A percentile compares a stretch with the other conserved stretches of the same genome.
These are phyloP conservation scores for Meloidogyne floridensis DNA, from an alignment of 1,140 invertebrate genomes.

Conservation along the genomic window DNA sequence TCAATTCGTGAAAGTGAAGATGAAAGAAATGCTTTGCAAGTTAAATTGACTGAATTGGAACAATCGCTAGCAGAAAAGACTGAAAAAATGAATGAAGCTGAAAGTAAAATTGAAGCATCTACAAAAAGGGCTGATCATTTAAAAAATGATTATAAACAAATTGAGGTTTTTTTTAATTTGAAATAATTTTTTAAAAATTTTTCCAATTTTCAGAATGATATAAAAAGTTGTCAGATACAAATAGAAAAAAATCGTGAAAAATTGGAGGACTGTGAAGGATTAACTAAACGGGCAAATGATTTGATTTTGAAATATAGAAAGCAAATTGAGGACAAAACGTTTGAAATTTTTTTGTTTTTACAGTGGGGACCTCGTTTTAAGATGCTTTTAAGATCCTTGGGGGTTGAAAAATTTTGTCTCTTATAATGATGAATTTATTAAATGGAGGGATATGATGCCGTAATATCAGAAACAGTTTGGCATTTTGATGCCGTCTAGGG, in stretches of 20 bases:
- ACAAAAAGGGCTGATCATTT: neutral
- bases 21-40: neutral
- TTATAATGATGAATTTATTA: too few relatives aligned
- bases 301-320: neutral
- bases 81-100: slow-evolving; percentile 4
- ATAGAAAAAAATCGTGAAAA: neutral
- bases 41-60: slow-evolving; percentile 3
- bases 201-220: neutral
- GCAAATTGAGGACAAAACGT: slow-evolving; percentile 22
- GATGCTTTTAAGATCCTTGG: too few relatives aligned
- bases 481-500: too few relatives aligned
- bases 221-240: slow-evolving; percentile 14
- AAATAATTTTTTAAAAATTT: neutral
- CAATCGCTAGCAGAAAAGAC: neutral
- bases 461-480: too few relatives aligned
- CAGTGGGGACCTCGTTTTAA: too few relatives aligned
- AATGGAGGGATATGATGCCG: too few relatives aligned
- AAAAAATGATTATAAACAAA: slow-evolving; percentile 24
- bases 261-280: neutral
- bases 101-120: neutral
- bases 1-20: slow-evolving; percentile 1
- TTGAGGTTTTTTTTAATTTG: slow-evolving; percentile 11
- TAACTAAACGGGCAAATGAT: neutral
- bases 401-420: too few relatives aligned
- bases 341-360: neutral